A percentile compares a stretch with the other conserved stretches of the same genome.
These are phyloP conservation scores for Neocrepidodera transversa DNA, from an alignment of 2,888 invertebrate species.

Conservation along the genomic window DNA sequence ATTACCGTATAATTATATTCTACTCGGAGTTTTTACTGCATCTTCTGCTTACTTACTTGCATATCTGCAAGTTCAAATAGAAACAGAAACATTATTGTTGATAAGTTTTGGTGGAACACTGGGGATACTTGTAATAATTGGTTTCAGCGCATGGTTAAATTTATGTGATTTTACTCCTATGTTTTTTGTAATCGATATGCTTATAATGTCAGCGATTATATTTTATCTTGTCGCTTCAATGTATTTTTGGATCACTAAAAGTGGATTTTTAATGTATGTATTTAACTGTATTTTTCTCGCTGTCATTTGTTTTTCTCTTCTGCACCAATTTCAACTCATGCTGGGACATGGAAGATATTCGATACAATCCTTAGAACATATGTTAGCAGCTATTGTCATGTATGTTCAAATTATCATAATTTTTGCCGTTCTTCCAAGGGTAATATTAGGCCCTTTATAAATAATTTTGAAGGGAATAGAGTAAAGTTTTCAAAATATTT, in stretches of 20 bases:
- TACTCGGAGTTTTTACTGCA: background rate
- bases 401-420: slow-evolving; percentile 53
- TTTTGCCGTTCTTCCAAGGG: background rate
- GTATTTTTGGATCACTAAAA: background rate
- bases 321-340: slow-evolving; percentile 62
- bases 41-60: background rate
- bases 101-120: background rate
- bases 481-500: too few relatives aligned
- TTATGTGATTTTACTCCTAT: background rate
- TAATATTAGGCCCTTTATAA: slow-evolving; percentile 55
- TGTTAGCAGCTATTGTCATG: slow-evolving; percentile 68
- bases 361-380: slow-evolving; percentile 69
- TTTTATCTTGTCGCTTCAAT: background rate
- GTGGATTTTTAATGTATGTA: background rate
- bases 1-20: background rate
- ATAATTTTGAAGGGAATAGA: slow-evolving; percentile 65
- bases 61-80: background rate
- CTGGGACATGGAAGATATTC: slow-evolving; percentile 70
- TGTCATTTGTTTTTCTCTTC: background rate
- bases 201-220: background rate
- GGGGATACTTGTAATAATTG: background rate
- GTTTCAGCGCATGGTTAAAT: background rate
- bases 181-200: background rate
- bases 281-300: background rate
- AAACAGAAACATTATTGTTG: too few relatives aligned